phyloP scores from a whole-genome alignment of 2,113 vertebrate species.

The Solenodon paradoxus region DNA sequence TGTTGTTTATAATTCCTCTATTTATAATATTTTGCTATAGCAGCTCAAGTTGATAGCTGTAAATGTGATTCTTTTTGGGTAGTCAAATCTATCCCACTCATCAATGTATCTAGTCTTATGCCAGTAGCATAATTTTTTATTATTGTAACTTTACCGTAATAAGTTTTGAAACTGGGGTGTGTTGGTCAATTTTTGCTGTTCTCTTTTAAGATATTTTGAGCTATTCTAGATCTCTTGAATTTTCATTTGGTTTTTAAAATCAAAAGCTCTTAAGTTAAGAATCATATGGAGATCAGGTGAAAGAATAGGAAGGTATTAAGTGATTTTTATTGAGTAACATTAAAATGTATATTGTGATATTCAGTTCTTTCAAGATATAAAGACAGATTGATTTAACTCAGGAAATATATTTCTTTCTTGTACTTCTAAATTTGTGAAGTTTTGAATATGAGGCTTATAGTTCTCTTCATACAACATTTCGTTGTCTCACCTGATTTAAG shows the following conservation, averaged over 20 bases:
- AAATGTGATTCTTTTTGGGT: background rate
- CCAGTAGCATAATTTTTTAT: background rate
- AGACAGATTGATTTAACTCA: background rate
- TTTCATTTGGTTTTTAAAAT: constrained; percentile 1
- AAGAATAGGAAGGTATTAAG: background rate
- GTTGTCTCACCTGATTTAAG: background rate
- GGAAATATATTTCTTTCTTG: background rate
- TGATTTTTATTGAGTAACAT: constrained; percentile 51
- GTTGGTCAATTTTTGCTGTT: background rate
- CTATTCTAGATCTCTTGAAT: background rate
- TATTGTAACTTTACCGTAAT: background rate
- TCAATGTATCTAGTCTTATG: background rate
- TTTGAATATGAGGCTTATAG: background rate
- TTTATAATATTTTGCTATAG: too few species aligned
- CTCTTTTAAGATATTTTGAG: background rate
- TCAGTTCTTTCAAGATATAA: background rate
- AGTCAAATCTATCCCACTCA: background rate
- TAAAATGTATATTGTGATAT: constrained; percentile 27
- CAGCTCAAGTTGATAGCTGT: too few species aligned
- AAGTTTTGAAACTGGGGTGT: background rate
- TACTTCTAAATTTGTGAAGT: background rate
- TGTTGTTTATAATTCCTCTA: background rate
- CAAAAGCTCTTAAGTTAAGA: background rate
- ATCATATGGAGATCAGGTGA: background rate
- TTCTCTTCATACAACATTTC: background rate